phyloP scores from a whole-genome alignment of 2,113 vertebrate genomes.

The Todiramphus chloris region DNA sequence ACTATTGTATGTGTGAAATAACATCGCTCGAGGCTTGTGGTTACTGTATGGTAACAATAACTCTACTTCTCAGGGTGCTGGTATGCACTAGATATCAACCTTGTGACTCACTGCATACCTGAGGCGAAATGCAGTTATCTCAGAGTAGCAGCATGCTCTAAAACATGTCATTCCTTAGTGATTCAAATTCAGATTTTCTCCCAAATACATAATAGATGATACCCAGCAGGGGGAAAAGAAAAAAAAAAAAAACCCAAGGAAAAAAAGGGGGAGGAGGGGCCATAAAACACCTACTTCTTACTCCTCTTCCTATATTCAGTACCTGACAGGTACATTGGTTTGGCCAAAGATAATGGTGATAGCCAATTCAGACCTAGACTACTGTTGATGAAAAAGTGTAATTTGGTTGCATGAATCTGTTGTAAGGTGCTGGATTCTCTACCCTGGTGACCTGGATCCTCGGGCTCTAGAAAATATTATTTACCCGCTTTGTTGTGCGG shows the following conservation, averaged over 20 bases:
- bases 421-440: neutral
- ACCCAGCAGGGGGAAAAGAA: rapidly evolving
- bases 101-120: conserved; percentile 29
- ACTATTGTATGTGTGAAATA: conserved; percentile 5
- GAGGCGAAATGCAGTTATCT: conserved; percentile 46
- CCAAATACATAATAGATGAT: conserved; percentile 39
- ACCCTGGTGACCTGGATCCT: neutral
- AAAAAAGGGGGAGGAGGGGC: neutral
- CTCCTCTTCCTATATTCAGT: neutral
- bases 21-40: conserved; percentile 1
- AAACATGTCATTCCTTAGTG: conserved; percentile 11
- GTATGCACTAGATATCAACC: conserved; percentile 12
- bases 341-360: neutral
- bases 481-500: neutral
- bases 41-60: conserved; percentile 20
- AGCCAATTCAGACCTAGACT: neutral
- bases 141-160: neutral
- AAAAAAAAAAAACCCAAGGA: neutral
- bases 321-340: neutral
- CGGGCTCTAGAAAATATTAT: neutral
- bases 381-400: neutral
- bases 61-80: neutral
- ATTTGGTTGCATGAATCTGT: neutral
- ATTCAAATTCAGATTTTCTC: conserved; percentile 13
- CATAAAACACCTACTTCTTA: neutral